Conservation (phyloP, 2,113 vertebrate species). For the Conger conger region DNA sequence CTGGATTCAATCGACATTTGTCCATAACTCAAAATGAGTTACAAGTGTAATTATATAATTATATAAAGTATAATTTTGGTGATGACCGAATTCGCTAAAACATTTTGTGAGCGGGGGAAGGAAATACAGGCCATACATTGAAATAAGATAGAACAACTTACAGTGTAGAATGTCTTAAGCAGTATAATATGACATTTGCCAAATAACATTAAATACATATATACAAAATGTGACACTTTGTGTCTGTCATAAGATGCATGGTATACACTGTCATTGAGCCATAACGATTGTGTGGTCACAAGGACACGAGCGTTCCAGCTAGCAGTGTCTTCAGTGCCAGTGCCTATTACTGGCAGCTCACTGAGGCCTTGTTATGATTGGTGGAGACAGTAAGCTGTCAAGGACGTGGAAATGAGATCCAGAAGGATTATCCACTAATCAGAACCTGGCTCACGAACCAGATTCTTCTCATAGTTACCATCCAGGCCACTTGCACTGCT, state of each 20-base stretch:
- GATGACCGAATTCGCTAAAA: too few relatives aligned
- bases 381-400: conserved; percentile 35
- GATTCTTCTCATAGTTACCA: conserved; percentile 2
- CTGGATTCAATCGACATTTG: too few relatives aligned
- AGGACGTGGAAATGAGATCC: conserved; percentile 45
- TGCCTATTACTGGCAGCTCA: conserved; percentile 1
- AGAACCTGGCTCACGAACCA: conserved; percentile 33
- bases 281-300: neutral
- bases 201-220: too few relatives aligned
- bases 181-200: neutral
- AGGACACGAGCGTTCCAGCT: neutral
- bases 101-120: too few relatives aligned
- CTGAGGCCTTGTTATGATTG: conserved; percentile 23
- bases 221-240: neutral
- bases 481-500: neutral
- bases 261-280: neutral
- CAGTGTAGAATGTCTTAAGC: too few relatives aligned
- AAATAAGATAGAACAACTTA: too few relatives aligned
- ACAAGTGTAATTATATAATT: too few relatives aligned
- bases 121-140: too few relatives aligned
- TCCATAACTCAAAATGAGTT: too few relatives aligned
- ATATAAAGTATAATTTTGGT: too few relatives aligned
- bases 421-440: conserved; percentile 54
- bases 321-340: neutral
- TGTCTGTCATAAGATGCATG: neutral